Evolutionary conservation across 2,797 vertebrate species (phyloP), one percentile per base, ranked within the genome.

Genomic region (Harpagifer antarcticus): DNA sequence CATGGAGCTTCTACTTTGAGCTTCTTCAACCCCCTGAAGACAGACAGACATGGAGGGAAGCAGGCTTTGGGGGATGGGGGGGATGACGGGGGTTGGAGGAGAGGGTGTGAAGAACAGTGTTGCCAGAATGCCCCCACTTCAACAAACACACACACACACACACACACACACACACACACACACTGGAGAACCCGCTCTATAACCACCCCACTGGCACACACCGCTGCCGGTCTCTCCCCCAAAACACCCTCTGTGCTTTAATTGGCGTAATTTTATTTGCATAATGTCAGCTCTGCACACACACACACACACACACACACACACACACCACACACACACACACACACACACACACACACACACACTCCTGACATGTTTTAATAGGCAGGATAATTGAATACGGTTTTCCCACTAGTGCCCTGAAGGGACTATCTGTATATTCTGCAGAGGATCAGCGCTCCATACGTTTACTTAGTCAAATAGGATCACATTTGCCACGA

Each of bases 221-320:
- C 47, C 33, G 79, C 85, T 87, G 88, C 80, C 88, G 89, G 76
- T 74, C 79, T 68, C 59, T 71, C 63, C 69, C 79, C 44, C 82
- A 37, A 72, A 88, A 64, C 76, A 85, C 78, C 78, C 76, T 62
- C 67, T 78, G 83, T 68, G 76, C 58, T 89, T 91, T 89, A 91
- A 92, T 86, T 90, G 76, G 74, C 78, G 79, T 93, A 90, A 93
- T 93, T 90, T 90, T 92, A 93, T 93, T 92, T 91, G 88, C 87
- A 91, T 89, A 84, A 81, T 37, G 6, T 37, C 33, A 37, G 33
- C 33, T 7, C 33, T 37, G 23, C 73, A 72, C 72, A 54, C 74
- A 55, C 69, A 45, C 70, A 61, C 50, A 62, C 72, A 66, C 31
- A 53, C 72, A 65, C 60, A 67, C 58, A 44, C 73, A 76, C 72